phyloP scores from a whole-genome alignment of 2,113 vertebrate species.

The Platycercus adscitus region DNA sequence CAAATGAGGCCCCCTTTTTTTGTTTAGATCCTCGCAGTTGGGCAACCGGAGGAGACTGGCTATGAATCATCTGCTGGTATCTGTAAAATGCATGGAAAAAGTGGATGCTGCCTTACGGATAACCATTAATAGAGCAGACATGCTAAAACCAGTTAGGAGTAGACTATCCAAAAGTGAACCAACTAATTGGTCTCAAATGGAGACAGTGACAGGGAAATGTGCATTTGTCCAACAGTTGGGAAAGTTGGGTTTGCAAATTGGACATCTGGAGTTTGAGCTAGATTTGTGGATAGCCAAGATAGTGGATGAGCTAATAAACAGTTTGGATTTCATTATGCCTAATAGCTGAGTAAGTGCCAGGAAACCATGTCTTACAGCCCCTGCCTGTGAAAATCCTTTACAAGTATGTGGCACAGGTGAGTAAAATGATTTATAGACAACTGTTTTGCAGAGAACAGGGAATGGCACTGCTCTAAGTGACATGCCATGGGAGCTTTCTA shows the following conservation, averaged over 20 bases:
- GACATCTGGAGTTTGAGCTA: constrained; percentile 59
- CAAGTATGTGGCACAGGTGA: constrained; percentile 8
- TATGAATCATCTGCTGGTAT: background rate
- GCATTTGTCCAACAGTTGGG: constrained; percentile 17
- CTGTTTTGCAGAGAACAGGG: background rate
- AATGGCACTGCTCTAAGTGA: background rate
- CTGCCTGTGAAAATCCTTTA: background rate
- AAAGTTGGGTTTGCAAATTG: constrained; percentile 42
- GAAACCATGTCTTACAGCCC: constrained; percentile 8
- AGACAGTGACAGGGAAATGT: constrained; percentile 10
- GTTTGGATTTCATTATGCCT: constrained; percentile 53
- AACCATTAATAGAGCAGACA: constrained; percentile 41
- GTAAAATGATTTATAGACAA: background rate
- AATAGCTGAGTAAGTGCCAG: constrained; percentile 20
- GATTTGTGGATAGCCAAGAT: constrained; percentile 49
- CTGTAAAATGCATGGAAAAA: constrained; percentile 24
- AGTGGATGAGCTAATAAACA: constrained; percentile 63
- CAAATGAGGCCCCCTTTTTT: background rate
- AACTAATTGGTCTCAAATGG: constrained; percentile 59
- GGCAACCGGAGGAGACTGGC: background rate
- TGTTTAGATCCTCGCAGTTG: background rate
- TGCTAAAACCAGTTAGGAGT: constrained; percentile 25
- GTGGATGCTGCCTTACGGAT: constrained; percentile 9
- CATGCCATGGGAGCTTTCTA: background rate
- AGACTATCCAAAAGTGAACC: constrained; percentile 34